These are phyloP conservation scores for Sinonovacula constricta DNA, from an alignment of 1,140 invertebrate genomes.

Conservation along the genomic window DNA sequence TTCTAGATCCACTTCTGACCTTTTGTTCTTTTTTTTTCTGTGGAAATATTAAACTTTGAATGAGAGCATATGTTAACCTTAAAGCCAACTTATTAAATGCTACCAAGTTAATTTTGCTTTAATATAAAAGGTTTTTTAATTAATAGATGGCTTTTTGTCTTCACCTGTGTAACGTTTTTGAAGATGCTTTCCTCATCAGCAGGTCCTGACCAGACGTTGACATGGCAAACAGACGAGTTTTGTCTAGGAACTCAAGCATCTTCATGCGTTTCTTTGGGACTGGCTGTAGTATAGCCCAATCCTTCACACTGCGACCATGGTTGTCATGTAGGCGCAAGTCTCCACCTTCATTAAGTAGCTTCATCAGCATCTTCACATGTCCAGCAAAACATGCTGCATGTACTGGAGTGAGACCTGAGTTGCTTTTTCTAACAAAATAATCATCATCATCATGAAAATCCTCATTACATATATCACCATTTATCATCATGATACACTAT, in stretches of 20 bases:
- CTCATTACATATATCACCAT: no score
- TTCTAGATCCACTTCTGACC: no score
- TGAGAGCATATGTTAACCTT: no score
- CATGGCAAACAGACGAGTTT: conserved; percentile 67
- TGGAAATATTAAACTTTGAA: no score
- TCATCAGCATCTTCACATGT: conserved; percentile 70
- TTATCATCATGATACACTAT: no score
- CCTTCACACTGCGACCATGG: conserved; percentile 62
- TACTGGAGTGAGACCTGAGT: conserved; percentile 76
- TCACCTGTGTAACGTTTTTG: conserved; percentile 34
- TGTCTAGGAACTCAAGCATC: conserved; percentile 71
- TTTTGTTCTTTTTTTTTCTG: no score
- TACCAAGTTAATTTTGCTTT: no score
- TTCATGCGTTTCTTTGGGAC: conserved; percentile 62
- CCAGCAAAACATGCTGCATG: conserved; percentile 78
- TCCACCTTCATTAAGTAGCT: conserved; percentile 77
- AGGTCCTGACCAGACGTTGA: conserved; percentile 57
- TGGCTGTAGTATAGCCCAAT: conserved; percentile 72
- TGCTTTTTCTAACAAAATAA: conserved; percentile 61
- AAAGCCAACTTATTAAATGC: no score
- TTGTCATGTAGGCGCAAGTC: conserved; percentile 78
- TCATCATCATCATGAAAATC: no score
- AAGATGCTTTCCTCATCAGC: conserved; percentile 32
- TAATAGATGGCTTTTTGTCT: no score
- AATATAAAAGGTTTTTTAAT: no score